phyloP scores from a whole-genome alignment of 2,797 vertebrate species.

The Choloepus didactylus region DNA sequence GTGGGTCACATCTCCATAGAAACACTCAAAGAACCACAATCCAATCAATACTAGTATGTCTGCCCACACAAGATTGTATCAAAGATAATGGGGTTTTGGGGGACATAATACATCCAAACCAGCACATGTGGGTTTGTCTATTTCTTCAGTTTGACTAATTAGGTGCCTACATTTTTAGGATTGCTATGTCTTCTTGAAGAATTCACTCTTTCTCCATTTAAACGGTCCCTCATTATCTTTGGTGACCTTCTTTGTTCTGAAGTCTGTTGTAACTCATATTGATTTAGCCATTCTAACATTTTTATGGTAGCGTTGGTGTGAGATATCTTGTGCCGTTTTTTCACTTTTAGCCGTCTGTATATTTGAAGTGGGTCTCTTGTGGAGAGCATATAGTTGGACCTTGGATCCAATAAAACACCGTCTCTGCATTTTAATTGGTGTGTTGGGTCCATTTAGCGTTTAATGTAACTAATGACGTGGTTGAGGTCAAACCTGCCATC shows the following conservation, averaged over 20 bases:
- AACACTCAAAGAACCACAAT: no score
- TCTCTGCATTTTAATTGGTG: background rate
- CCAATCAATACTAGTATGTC: no score
- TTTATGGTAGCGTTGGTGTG: fast-evolving
- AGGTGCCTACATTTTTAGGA: no score
- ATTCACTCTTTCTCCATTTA: no score
- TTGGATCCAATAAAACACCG: background rate
- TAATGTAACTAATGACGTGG: fast-evolving
- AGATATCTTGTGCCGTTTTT: background rate
- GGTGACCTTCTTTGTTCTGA: background rate
- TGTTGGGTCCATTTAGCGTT: fast-evolving
- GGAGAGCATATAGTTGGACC: background rate
- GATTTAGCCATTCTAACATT: no score
- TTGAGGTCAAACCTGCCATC: fast-evolving
- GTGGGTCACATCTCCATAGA: no score
- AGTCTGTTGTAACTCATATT: background rate
- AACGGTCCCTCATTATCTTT: background rate
- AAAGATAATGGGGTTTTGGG: no score
- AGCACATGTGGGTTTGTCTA: no score
- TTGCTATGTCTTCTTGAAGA: background rate
- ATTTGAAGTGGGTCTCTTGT: background rate
- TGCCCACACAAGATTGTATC: no score
- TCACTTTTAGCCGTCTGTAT: background rate
- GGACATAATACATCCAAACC: no score
- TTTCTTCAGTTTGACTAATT: background rate